Evolutionary conservation across 1,140 invertebrate species (phyloP), one percentile per base, ranked within the genome.

Genomic region (Bombus superbus): DNA sequence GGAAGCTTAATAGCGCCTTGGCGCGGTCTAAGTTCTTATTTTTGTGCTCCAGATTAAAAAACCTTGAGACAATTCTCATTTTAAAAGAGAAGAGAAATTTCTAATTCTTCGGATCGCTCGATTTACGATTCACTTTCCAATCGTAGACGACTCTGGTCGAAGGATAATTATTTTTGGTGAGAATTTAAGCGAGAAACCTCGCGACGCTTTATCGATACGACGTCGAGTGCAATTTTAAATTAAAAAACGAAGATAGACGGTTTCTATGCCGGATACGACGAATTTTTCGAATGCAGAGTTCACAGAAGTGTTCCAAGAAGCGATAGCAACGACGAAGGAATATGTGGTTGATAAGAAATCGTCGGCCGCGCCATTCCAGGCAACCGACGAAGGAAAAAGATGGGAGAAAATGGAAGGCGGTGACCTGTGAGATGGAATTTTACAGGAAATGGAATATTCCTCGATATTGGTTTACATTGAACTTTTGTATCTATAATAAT

Each of bases 301-400:
- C 38, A 28, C 25, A 15, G 22, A 74, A 38, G 10, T 4, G 8
- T 78, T 83, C 82, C 47, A 15, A 57, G 82, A 83, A 69, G 64
- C 44, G 81, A 83, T 83, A 83, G 47, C 53, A 32, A 73, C 62
- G 35, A 18, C 40, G 38, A 22, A 47, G 59, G 42, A 76, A 40
- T 83, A 68, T 6, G 22, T 32, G 59, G 38, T 11, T 28, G 62
- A 83, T 83, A 83, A 83, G 73, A 42, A 83, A 83, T 57, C 74
- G 25, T 38, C 42, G 42, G 47, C n/a, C 47, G 35, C 62, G 42
- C 47, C 62, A 68, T 40, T 53, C 28, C 32, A 44, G 32, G 44
- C 9, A 22, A 40, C 18, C 6, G 35, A 18, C 0, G 40, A 64
- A 47, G 22, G 32, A 40, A 69, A 25, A 40, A 69, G 25, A 35